These are phyloP conservation scores for Rattus rattus DNA, from an alignment of 2,113 vertebrate genomes.

Conservation along the genomic window DNA sequence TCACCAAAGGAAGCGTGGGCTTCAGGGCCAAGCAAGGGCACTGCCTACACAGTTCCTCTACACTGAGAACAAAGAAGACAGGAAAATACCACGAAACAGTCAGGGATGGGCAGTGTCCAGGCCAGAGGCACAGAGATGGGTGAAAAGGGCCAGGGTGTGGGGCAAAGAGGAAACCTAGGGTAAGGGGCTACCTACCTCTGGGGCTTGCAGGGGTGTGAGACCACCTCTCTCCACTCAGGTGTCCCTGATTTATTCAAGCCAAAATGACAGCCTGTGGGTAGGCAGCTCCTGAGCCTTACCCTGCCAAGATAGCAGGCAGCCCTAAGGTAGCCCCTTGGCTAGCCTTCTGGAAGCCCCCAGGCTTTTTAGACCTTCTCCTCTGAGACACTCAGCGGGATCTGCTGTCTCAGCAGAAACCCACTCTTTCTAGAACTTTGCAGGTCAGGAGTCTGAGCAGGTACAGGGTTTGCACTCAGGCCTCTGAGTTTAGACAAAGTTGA, in stretches of 20 bases:
- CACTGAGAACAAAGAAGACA: not conserved
- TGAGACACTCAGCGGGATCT: not conserved
- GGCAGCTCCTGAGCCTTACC: not conserved
- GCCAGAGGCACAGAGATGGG: not conserved
- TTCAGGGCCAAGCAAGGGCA: not conserved
- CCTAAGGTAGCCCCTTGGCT: not conserved
- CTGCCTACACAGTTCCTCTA: not conserved
- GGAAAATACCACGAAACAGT: not conserved
- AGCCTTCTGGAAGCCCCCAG: not conserved
- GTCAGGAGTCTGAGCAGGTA: not conserved
- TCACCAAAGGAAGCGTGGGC: slow-evolving; percentile 61
- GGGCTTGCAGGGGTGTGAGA: not conserved
- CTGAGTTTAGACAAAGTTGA: not conserved
- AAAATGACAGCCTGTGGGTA: not conserved
- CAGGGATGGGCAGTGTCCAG: not conserved
- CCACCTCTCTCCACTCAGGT: not conserved
- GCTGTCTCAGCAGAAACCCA: not conserved
- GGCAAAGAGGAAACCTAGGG: not conserved
- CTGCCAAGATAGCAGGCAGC: not conserved
- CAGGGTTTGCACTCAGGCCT: not conserved
- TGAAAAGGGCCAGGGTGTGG: not conserved
- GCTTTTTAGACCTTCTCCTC: not conserved
- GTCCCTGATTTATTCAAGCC: not conserved
- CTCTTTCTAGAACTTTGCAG: not conserved
- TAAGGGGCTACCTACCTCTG: not conserved